Evolutionary conservation across 2,888 invertebrate species (phyloP), one percentile per base, ranked within the genome.

Genomic region (Agonopterix heracliana): DNA sequence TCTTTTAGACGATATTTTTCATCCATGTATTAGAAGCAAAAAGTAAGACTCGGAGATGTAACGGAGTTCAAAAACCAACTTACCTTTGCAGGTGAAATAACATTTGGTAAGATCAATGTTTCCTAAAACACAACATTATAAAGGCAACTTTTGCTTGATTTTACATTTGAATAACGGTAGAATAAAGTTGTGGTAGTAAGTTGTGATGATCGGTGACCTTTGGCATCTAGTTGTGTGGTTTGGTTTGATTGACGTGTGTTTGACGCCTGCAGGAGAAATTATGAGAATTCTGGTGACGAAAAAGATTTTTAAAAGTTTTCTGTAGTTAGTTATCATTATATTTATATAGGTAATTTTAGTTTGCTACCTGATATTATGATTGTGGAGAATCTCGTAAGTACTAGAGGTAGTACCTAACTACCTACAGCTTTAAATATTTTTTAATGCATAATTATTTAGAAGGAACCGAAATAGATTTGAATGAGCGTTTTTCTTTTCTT

Each of bases 171-270:
- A 54, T 55, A 47, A 46, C 40, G 14, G 43, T 45, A 47, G 17
- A 44, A 54, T 41, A 56, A 63, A 44, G 51, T 51, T 62, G 56
- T 62, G 65, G 54, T 64, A 62, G 64, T 67, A 58, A 67, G 66
- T 70, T 68, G 73, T 64, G 74, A 78, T 80, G 80, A 81, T 80
- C 80, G 70, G 66, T 77, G 84, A 84, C 84, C 85, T 82, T 64
- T 82, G 74, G 64, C 82, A 70, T 74, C 83, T 68, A 71, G 77
- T 67, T 81, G 80, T 74, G 83, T 78, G 82, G 81, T 63, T 63
- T 60, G 44, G 49, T 63, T 64, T 86, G 87, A 86, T 84, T 86
- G 87, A 86, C 86, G 74, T 81, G 70, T 85, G 79, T 81, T 80
- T 81, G 83, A 80, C 72, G 57, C 64, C 60, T 75, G 66, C 66